Evolutionary conservation across 2,888 invertebrate genomes (phyloP).

Genomic region (Acheta domesticus): DNA sequence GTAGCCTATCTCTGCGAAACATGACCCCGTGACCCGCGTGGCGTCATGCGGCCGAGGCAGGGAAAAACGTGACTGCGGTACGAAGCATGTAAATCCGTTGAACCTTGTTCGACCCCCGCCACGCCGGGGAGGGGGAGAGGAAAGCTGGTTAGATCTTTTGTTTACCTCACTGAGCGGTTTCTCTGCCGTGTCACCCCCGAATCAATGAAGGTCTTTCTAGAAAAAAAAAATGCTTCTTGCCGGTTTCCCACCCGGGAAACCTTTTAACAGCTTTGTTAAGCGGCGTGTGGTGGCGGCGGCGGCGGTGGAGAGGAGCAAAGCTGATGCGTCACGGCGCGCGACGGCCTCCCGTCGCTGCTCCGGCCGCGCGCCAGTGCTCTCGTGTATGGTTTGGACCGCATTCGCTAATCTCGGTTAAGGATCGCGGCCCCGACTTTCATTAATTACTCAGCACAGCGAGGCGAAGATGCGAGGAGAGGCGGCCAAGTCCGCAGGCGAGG

Average conservation of each 20-base stretch:
- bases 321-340: not conserved
- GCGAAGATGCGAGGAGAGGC: too few species aligned
- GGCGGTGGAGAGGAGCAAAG: not conserved
- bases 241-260: not conserved
- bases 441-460: not conserved
- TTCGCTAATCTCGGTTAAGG: not conserved
- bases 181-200: not conserved
- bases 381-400: slow-evolving; percentile 3
- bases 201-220: not conserved
- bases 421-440: not conserved
- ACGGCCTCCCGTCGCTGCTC: not conserved
- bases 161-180: not conserved
- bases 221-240: not conserved
- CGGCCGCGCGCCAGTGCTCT: not conserved
- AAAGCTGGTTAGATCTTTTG: not conserved
- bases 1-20: not conserved
- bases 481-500: too few species aligned
- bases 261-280: slow-evolving; percentile 5
- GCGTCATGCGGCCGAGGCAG: not conserved
- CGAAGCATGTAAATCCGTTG: not conserved
- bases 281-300: not conserved
- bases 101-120: not conserved
- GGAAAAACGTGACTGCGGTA: not conserved
- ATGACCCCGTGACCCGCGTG: not conserved
- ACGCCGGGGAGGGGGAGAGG: too few species aligned